Conservation (phyloP, 2,113 vertebrate species). For the Solea solea region DNA sequence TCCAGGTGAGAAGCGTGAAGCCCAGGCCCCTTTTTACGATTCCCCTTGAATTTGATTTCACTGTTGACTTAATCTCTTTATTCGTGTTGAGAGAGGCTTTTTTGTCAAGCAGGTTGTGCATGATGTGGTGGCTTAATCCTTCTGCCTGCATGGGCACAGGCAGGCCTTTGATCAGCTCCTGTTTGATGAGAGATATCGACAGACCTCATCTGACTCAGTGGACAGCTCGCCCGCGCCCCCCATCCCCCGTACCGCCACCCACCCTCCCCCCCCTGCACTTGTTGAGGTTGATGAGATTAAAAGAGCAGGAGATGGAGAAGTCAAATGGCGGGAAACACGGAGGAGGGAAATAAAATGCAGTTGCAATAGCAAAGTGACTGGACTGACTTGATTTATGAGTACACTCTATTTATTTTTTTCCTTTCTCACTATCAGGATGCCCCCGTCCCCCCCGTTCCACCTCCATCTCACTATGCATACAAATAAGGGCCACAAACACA, state of each 20-base stretch:
- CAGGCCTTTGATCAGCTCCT: conserved; percentile 76
- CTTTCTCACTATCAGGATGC: background rate
- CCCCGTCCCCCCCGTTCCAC: conserved; percentile 5
- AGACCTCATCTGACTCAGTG: conserved; percentile 68
- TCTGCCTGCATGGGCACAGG: conserved; percentile 58
- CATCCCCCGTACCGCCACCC: background rate
- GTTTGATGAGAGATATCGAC: conserved; percentile 79
- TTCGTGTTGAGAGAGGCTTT: conserved; percentile 64
- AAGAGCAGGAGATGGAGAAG: conserved; percentile 54
- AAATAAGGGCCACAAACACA: conserved; percentile 24
- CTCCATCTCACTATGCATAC: conserved; percentile 33
- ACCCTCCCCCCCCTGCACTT: conserved; percentile 43
- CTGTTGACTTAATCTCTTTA: conserved; percentile 78
- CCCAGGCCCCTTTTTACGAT: conserved; percentile 44
- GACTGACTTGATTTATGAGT: conserved; percentile 67
- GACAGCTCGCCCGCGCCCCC: conserved; percentile 5
- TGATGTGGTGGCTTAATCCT: conserved; percentile 74
- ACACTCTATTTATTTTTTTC: conserved; percentile 36
- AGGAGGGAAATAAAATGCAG: conserved; percentile 11
- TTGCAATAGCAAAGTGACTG: conserved; percentile 27
- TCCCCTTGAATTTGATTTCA: conserved; percentile 74
- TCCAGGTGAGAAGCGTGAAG: conserved; percentile 33
- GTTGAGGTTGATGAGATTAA: conserved; percentile 74
- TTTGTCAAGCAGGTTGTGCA: conserved; percentile 66
- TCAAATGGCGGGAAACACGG: conserved; percentile 53